Conservation (phyloP, 2,888 invertebrate species). For the Meteorus cinctellus region DNA sequence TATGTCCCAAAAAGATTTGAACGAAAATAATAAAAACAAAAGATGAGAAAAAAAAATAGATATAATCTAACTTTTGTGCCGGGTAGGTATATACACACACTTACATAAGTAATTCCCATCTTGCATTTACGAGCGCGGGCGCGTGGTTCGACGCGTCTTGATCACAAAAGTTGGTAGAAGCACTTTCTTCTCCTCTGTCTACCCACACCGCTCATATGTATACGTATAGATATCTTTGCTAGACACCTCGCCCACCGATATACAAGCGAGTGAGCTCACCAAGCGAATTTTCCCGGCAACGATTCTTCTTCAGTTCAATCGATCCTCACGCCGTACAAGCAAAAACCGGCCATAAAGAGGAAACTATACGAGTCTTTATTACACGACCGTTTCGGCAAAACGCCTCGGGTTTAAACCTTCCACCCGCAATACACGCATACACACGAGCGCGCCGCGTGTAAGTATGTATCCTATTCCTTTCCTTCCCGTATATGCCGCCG, state of each 20-base stretch:
- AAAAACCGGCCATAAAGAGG: conserved; percentile 31
- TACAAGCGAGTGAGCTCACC: conserved; percentile 1
- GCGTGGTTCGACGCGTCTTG: conserved; percentile 26
- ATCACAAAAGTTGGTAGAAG: conserved; percentile 50
- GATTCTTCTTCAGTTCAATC: conserved; percentile 51
- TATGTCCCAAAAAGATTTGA: neutral
- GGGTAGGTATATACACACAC: conserved; percentile 21
- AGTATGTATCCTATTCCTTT: conserved; percentile 16
- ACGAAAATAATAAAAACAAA: neutral
- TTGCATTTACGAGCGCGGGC: conserved; percentile 40
- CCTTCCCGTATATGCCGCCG: neutral
- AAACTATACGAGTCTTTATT: conserved; percentile 46
- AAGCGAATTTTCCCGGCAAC: conserved; percentile 45
- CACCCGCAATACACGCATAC: neutral
- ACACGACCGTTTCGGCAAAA: conserved; percentile 45
- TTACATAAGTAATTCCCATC: conserved; percentile 41
- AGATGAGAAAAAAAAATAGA: neutral
- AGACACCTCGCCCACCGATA: neutral
- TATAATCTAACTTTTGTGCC: conserved; percentile 8
- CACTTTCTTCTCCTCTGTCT: neutral
- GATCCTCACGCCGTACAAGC: conserved; percentile 36
- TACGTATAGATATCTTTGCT: conserved; percentile 3
- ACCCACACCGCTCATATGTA: neutral
- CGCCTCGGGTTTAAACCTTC: conserved; percentile 40
- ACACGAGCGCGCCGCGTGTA: too few relatives aligned